Base-by-base conservation (phyloP, 2,797 vertebrate genomes). In the Cheirogaleus major region DNA sequence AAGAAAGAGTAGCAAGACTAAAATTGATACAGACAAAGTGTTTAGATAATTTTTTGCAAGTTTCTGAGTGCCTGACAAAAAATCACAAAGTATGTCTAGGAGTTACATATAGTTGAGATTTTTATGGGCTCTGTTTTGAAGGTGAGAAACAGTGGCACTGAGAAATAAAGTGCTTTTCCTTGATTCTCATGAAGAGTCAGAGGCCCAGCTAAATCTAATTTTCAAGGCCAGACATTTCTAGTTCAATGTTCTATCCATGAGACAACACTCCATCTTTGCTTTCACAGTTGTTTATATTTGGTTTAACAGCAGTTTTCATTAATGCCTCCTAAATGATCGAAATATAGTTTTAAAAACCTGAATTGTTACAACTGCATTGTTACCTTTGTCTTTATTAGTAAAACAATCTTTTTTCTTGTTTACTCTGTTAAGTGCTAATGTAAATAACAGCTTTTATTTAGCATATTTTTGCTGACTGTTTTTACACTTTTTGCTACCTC, bases 401-500 rank as follows among this genome's bases (percentile, higher is more conserved):
- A 97, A 97, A 97, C 97, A 97, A 97, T 97, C 94, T 98, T 97
- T 94, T 97, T 97, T 89, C 97, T 97, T 98, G 97, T 98, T 98
- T 98, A 98, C 97, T 98, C 95, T 97, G 97, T 97, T 98, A 98
- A 98, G 97, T 98, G 98, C 82, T 98, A 98, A 98, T 98, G 97
- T 98, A 98, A 98, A 98, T 98, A 98, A 98, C 98, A 98, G 98
- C 97, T 98, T 98, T 98, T 98, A 98, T 98, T 98, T 98, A 98
- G 96, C 97, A 97, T 98, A 97, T 97, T 98, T 98, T 97, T 97
- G 97, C 97, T 97, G 97, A 98, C 97, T 98, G 98, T 98, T 98
- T 98, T 98, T 98, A 98, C 97, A 98, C 98, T 97, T 98, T 95
- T 96, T 98, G 97, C 96, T 98, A 98, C 98, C 97, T 98, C 98